phyloP scores from a whole-genome alignment of 1,140 invertebrate genomes.

The Nephotettix cincticeps region DNA sequence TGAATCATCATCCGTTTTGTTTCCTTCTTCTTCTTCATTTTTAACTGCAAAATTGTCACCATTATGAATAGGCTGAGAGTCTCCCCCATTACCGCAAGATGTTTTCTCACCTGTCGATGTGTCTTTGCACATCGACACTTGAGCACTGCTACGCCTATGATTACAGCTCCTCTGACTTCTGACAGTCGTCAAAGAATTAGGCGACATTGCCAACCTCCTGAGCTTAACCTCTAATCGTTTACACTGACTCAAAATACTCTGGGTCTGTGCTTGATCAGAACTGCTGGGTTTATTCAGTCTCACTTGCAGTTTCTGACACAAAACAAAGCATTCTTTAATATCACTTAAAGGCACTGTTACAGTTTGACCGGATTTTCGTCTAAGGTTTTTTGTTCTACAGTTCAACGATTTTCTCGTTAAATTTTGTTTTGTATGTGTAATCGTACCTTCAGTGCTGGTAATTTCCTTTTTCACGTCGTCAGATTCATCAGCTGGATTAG shows the following conservation, averaged over 20 bases:
- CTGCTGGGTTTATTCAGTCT: background rate
- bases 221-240: constrained; percentile 2
- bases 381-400: no score
- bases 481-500: no score
- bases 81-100: constrained; percentile 7
- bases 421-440: no score
- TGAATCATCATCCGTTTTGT: constrained; percentile 12
- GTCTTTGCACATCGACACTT: background rate
- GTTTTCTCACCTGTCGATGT: background rate
- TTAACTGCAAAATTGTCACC: background rate
- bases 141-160: no score
- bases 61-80: background rate
- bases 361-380: background rate
- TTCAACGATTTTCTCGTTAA: no score
- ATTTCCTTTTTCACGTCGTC: no score
- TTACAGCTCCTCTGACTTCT: no score
- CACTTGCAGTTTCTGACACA: background rate
- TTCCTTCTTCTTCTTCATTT: constrained; percentile 25
- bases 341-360: constrained; percentile 16
- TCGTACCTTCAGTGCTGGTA: no score
- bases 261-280: background rate
- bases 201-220: background rate
- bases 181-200: no score
- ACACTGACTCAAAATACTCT: background rate
- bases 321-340: background rate